A percentile compares a stretch with the other conserved stretches of the same genome.
These are phyloP conservation scores for Cyanoliseus patagonus DNA, from an alignment of 2,113 vertebrate species.

Conservation along the genomic window DNA sequence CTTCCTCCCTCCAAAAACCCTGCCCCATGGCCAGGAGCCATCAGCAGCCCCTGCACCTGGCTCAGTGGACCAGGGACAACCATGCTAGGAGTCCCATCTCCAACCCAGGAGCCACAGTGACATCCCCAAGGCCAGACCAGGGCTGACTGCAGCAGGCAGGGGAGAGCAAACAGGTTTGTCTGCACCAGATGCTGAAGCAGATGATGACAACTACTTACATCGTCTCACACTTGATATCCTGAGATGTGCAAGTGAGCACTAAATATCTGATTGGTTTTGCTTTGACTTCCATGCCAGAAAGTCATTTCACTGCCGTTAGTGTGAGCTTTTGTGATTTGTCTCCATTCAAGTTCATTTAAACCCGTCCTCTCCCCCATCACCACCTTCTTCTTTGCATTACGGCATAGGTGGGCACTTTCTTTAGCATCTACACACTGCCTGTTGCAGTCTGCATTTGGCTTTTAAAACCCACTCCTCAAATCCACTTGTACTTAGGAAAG, in stretches of 20 bases:
- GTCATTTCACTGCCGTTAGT: constrained; percentile 7
- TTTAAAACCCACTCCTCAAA: not conserved
- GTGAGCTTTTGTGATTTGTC: constrained; percentile 25
- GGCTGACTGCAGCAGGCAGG: not conserved
- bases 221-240: not conserved
- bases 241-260: not conserved
- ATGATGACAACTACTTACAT: not conserved
- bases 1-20: accelerated
- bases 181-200: not conserved
- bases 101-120: not conserved
- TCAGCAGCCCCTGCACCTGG: not conserved
- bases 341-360: not conserved
- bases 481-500: not conserved
- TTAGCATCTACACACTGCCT: not conserved
- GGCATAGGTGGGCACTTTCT: not conserved
- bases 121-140: not conserved
- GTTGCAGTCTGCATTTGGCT: not conserved
- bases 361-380: not conserved
- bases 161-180: not conserved
- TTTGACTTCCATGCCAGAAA: constrained; percentile 15
- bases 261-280: constrained; percentile 50
- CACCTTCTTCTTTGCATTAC: not conserved
- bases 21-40: not conserved
- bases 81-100: not conserved
- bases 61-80: not conserved